Base-by-base conservation (phyloP, 2,888 invertebrate species). In the Sphaeridia pumilis region DNA sequence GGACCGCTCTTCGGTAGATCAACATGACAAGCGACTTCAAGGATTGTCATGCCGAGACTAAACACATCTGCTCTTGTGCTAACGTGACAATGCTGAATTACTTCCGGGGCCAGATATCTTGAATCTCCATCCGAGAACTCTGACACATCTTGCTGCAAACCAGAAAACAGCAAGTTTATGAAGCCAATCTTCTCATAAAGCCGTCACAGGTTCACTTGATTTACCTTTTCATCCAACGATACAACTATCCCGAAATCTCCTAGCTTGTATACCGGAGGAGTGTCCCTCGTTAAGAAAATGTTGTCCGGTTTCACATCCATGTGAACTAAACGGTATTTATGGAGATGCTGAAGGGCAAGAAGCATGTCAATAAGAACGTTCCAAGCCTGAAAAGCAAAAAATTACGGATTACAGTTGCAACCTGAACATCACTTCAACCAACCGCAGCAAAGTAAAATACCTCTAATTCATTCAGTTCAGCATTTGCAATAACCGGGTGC, bases 291-390 rank as follows among this genome's bases (percentile, higher is more conserved):
- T 52, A 85, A 75, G 65, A 85, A 76, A 46, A 86, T 82, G 69
- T 86, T 85, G 48, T 82, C 84, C 42, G 84, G 78, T 69, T 86
- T 85, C 34, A 86, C 80, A 70, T 85, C 85, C 69, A 84, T 73
- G 67, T 85, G 85, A 31, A 84, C 74, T 31, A 83, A 72, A 67
- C 79, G 75, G 47, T 77, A 74, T 56, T 76, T 76, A 67, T 85
- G 85, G 22, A 86, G 70, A 66, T 80, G 80, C 64, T 80, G 76
- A 2, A 84, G 68, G 20, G 80, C 83, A 72, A 76, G 68, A 34
- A 70, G 67, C 52, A 63, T 60, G 56, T 64, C 63, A 60, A 64
- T 46, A 34, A 65, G 45, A 31, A 64, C 59, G 51, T 59, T 58
- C 64, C 64, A 64, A n/a, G 56, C 54, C 61, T 61, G 52, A 34